These are phyloP conservation scores for Rhabdornis inornatus DNA, from an alignment of 2,113 vertebrate genomes.

Conservation along the genomic window DNA sequence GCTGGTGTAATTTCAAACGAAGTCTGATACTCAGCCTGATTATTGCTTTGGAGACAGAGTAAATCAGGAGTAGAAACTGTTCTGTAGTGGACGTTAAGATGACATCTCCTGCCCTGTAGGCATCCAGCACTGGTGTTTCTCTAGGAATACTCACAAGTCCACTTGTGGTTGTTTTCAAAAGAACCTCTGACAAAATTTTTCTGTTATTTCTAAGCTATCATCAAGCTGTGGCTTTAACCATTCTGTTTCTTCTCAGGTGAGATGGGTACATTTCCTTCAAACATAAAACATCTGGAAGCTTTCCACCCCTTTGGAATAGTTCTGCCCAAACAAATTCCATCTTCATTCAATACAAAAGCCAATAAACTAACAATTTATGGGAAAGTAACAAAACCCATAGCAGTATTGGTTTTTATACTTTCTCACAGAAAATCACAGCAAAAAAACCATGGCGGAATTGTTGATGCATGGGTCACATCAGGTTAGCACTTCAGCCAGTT, in stretches of 20 bases:
- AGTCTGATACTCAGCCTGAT: neutral
- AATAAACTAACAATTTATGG: neutral
- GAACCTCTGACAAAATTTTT: neutral
- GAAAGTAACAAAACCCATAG: neutral
- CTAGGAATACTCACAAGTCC: neutral
- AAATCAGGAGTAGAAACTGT: neutral
- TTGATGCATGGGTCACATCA: neutral
- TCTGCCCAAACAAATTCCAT: neutral
- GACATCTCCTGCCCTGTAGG: neutral
- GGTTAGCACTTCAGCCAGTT: neutral
- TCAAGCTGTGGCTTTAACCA: neutral
- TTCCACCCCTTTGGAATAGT: rapidly evolving
- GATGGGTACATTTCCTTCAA: neutral
- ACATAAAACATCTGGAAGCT: neutral
- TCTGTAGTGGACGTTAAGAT: neutral
- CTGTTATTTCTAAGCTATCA: neutral
- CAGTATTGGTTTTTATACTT: neutral
- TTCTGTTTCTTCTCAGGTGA: neutral
- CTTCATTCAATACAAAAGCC: neutral
- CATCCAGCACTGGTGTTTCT: neutral
- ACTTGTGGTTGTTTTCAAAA: neutral
- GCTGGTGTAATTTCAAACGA: neutral
- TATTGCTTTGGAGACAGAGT: neutral
- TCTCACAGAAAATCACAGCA: neutral
- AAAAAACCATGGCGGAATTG: neutral